These are phyloP conservation scores for Platysteira castanea DNA, from an alignment of 2,113 vertebrate genomes.

Conservation along the genomic window DNA sequence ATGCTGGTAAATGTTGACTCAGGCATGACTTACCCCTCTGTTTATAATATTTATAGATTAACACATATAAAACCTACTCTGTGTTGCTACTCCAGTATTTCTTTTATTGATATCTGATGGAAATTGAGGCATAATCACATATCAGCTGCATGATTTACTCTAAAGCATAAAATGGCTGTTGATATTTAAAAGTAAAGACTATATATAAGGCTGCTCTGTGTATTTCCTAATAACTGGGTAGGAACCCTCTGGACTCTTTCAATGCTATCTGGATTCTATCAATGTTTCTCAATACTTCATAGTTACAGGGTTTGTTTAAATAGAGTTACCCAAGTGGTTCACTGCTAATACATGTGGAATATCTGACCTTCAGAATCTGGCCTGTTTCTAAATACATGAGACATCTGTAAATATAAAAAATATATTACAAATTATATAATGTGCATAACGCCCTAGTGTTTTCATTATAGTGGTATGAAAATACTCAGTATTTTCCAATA, in stretches of 20 bases:
- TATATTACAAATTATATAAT: neutral
- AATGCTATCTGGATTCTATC: neutral
- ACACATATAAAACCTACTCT: neutral
- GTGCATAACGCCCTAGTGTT: neutral
- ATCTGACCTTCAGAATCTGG: neutral
- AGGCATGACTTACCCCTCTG: neutral
- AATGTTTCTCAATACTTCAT: neutral
- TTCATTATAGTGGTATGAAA: neutral
- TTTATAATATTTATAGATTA: neutral
- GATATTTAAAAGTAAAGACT: neutral
- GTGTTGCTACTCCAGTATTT: neutral
- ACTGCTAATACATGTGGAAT: neutral
- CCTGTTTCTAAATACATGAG: neutral
- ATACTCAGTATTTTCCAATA: neutral
- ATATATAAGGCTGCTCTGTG: neutral
- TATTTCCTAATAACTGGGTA: neutral
- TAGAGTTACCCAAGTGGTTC: neutral
- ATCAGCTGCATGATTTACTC: neutral
- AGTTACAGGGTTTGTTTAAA: neutral
- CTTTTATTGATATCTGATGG: neutral
- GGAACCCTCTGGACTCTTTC: neutral
- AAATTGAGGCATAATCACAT: neutral
- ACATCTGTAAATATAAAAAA: neutral
- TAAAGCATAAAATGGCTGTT: neutral
- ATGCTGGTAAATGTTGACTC: neutral